phyloP scores from a whole-genome alignment of 2,113 vertebrate species.

The Ahaetulla prasina region DNA sequence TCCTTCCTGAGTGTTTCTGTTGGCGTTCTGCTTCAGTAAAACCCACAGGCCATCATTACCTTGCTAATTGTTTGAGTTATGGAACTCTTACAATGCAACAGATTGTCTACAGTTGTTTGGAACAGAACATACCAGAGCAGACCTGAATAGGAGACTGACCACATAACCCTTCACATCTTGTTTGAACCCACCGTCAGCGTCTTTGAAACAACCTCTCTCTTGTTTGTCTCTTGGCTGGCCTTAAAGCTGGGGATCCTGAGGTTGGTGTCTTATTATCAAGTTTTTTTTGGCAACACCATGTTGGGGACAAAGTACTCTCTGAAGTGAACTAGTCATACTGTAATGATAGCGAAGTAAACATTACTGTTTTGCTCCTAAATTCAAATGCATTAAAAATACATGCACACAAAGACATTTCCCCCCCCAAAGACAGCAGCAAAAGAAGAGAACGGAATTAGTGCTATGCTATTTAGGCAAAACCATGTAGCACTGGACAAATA shows the following conservation, averaged over 20 bases:
- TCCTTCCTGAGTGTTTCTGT: slow-evolving; percentile 57
- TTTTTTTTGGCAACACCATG: background rate
- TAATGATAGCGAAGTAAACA: background rate
- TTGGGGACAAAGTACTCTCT: background rate
- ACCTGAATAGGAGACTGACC: slow-evolving; percentile 51
- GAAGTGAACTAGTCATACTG: background rate
- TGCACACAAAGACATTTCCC: background rate
- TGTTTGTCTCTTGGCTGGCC: slow-evolving; percentile 46
- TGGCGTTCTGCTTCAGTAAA: slow-evolving; percentile 61
- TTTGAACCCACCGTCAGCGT: slow-evolving; percentile 47
- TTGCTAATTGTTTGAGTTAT: slow-evolving; percentile 62
- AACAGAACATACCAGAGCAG: slow-evolving; percentile 51
- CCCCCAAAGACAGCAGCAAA: background rate
- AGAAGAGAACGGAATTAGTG: background rate
- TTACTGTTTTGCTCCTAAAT: background rate
- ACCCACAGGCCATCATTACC: slow-evolving; percentile 64
- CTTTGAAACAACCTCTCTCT: slow-evolving; percentile 45
- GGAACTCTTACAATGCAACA: slow-evolving; percentile 55
- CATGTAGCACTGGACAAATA: background rate
- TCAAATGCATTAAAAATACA: background rate
- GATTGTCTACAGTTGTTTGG: slow-evolving; percentile 59
- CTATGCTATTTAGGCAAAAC: background rate
- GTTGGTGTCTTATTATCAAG: slow-evolving; percentile 15
- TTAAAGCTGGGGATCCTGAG: slow-evolving; percentile 33
- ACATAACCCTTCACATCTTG: slow-evolving; percentile 43